These are phyloP conservation scores for Halictus rubicundus DNA, from an alignment of 1,140 invertebrate genomes.

Conservation along the genomic window DNA sequence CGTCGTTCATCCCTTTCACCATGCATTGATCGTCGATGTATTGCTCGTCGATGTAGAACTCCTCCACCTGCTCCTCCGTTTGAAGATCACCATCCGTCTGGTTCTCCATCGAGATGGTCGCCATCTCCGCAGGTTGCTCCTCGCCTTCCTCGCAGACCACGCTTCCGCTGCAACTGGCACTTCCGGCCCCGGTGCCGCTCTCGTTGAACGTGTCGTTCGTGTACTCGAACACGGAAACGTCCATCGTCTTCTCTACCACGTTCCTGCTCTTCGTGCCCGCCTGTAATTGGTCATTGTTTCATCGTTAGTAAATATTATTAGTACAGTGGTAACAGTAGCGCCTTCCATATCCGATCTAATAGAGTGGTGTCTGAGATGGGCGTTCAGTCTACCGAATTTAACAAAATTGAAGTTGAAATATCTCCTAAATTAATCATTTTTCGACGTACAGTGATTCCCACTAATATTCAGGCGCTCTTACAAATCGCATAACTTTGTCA, in stretches of 20 bases:
- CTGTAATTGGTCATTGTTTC: conserved; percentile 39
- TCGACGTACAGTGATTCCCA: no score
- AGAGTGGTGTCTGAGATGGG: no score
- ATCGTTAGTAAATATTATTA: background rate
- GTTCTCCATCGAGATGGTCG: conserved; percentile 1
- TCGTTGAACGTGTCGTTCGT: conserved; percentile 65
- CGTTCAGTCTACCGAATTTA: no score
- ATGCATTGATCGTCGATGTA: conserved; percentile 38
- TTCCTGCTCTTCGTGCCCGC: conserved; percentile 62
- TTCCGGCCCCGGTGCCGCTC: conserved; percentile 56
- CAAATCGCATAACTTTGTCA: no score
- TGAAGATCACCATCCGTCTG: conserved; percentile 8
- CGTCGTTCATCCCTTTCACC: conserved; percentile 45
- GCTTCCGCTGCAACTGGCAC: conserved; percentile 65
- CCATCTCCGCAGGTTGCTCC: background rate
- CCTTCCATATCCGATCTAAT: no score
- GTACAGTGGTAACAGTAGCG: no score
- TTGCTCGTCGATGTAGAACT: conserved; percentile 49
- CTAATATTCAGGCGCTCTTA: no score
- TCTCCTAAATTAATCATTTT: no score
- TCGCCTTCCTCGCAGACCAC: conserved; percentile 61
- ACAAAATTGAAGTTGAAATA: no score
- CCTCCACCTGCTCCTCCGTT: conserved; percentile 33
- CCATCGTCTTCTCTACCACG: conserved; percentile 61
- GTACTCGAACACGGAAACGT: conserved; percentile 52